phyloP scores from a whole-genome alignment of 37 sponge, comb jelly and placozoan genomes.

The Diacarnus erythraeanus region DNA sequence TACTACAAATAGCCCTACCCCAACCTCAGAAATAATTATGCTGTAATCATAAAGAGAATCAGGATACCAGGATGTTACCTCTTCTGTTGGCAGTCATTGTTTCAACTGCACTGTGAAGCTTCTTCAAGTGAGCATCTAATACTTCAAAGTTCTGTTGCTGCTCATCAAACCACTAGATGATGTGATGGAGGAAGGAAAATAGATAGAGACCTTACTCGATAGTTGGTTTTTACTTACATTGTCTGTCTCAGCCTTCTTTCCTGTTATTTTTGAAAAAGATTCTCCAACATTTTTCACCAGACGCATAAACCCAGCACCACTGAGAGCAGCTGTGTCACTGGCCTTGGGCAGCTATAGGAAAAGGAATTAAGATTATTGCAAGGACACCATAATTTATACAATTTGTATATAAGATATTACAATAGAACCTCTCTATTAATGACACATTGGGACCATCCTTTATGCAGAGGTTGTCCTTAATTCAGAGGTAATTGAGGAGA shows the following conservation, averaged over 20 bases:
- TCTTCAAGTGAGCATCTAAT: slow-evolving; percentile 88
- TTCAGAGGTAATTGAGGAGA: no score
- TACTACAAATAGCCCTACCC: no score
- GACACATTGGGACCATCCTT: background rate
- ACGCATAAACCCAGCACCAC: slow-evolving; percentile 94
- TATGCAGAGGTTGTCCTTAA: no score
- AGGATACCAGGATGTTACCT: slow-evolving; percentile 21
- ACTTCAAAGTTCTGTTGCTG: slow-evolving; percentile 73
- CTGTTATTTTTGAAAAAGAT: slow-evolving; percentile 74
- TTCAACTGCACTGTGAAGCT: slow-evolving; percentile 77
- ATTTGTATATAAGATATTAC: no score
- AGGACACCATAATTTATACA: no score
- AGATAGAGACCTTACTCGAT: background rate
- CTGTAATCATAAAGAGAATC: no score
- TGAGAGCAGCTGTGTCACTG: slow-evolving; percentile 84
- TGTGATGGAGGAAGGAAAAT: background rate
- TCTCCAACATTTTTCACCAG: slow-evolving; percentile 88
- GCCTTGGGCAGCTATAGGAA: slow-evolving; percentile 81
- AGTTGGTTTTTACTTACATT: slow-evolving; percentile 35
- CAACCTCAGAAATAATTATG: no score
- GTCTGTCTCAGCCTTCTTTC: slow-evolving; percentile 85
- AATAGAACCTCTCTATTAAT: no score
- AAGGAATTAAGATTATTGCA: no score
- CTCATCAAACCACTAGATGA: slow-evolving; percentile 99
- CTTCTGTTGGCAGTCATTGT: slow-evolving; percentile 71